Conservation (phyloP, 2,113 vertebrate species). For the Hystrix cristata region DNA sequence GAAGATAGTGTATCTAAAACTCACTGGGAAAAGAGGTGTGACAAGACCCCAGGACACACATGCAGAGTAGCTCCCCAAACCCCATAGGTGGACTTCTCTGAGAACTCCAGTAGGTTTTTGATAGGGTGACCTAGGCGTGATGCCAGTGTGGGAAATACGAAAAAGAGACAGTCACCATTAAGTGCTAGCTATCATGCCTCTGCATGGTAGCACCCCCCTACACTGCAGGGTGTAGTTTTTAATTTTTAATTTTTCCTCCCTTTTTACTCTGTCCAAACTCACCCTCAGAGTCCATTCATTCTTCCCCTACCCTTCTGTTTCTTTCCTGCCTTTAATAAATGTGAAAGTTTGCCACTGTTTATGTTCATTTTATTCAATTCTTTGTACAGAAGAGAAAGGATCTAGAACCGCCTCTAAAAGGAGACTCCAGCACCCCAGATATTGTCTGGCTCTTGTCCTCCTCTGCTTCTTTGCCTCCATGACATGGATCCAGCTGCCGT, state of each 20-base stretch:
- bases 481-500: background rate
- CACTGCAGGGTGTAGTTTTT: background rate
- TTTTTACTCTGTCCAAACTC: background rate
- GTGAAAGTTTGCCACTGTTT: background rate
- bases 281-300: background rate
- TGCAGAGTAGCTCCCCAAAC: background rate
- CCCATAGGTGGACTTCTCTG: background rate
- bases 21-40: background rate
- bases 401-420: background rate
- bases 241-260: background rate
- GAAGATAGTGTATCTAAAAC: background rate
- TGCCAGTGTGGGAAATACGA: background rate
- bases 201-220: background rate
- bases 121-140: background rate
- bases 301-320: background rate
- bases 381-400: background rate
- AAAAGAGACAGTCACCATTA: background rate
- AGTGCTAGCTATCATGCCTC: background rate
- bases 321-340: background rate
- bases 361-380: background rate
- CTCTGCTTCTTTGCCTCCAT: background rate
- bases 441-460: background rate
- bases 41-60: background rate
- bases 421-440: background rate
- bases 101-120: background rate